A percentile compares a stretch with the other conserved stretches of the same genome.
Evolutionary conservation across 2,113 vertebrate genomes (phyloP).

Genomic region (Melanerpes aurifrons): DNA sequence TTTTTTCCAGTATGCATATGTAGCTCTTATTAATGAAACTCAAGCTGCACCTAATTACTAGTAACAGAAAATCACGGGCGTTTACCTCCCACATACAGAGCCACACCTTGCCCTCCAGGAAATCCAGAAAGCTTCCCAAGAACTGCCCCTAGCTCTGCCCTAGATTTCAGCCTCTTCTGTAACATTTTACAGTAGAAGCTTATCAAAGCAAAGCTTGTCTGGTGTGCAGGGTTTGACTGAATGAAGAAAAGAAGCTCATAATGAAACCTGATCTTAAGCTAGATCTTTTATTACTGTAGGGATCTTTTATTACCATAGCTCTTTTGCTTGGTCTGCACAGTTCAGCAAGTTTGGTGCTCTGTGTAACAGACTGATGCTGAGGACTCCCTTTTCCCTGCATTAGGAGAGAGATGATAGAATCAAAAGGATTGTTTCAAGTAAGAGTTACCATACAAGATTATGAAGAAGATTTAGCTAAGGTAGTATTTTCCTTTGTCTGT

Average conservation of each 20-base stretch:
- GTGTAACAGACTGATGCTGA: neutral
- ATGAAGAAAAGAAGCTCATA: neutral
- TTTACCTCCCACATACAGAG: conserved; percentile 12
- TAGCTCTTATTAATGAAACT: conserved; percentile 52
- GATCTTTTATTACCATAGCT: neutral
- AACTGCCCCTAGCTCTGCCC: conserved; percentile 36
- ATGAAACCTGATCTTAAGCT: neutral
- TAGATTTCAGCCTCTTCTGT: conserved; percentile 45
- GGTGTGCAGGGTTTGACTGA: neutral
- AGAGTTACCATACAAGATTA: neutral
- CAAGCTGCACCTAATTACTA: conserved; percentile 57
- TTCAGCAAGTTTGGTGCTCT: neutral
- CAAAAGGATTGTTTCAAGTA: neutral
- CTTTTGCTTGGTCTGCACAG: neutral
- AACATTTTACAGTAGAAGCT: neutral
- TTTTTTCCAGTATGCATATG: conserved; percentile 15
- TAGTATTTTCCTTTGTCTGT: neutral
- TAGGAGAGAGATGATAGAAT: neutral
- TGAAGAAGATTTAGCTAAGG: neutral
- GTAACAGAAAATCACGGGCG: conserved; percentile 24
- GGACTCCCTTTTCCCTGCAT: neutral
- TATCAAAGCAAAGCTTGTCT: neutral
- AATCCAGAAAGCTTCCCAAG: conserved; percentile 50
- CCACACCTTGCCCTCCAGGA: conserved; percentile 61
- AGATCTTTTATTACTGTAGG: neutral